These are phyloP conservation scores for Aphaenogaster rudis DNA, from an alignment of 1,140 invertebrate species.

Conservation along the genomic window DNA sequence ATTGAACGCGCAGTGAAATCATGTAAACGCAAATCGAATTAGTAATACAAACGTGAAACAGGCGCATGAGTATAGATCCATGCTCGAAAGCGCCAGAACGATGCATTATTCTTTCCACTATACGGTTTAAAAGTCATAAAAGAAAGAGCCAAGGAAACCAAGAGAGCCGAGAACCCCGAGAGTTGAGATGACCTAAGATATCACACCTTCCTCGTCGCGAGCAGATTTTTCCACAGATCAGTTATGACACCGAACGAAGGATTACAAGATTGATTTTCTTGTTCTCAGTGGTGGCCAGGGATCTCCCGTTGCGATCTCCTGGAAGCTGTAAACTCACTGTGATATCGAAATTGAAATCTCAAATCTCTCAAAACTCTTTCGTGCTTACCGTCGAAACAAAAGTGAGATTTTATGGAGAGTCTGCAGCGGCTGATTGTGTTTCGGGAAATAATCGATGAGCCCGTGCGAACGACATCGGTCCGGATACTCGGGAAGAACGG, in stretches of 20 bases:
- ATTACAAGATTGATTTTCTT: slow-evolving; percentile 56
- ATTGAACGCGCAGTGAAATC: not conserved
- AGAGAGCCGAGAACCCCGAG: not conserved
- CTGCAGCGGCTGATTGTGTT: slow-evolving; percentile 8
- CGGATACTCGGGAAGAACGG: not conserved
- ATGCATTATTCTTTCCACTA: not conserved
- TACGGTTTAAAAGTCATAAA: slow-evolving; percentile 7
- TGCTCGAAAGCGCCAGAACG: not conserved
- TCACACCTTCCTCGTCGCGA: slow-evolving; percentile 36
- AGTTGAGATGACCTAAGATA: slow-evolving; percentile 33
- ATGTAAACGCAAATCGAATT: not conserved
- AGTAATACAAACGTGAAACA: not conserved
- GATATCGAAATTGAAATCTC: slow-evolving; percentile 42
- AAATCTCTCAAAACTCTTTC: slow-evolving; percentile 40
- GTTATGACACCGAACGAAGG: slow-evolving; percentile 47
- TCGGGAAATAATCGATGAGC: slow-evolving; percentile 47
- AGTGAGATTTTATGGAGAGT: slow-evolving; percentile 14
- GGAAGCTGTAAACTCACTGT: slow-evolving; percentile 21
- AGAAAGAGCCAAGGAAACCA: not conserved
- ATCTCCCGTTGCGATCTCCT: slow-evolving; percentile 47
- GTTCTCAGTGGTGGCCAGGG: slow-evolving; percentile 5
- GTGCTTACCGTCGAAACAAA: slow-evolving; percentile 44
- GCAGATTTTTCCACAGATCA: slow-evolving; percentile 28
- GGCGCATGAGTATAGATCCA: not conserved
- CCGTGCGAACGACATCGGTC: not conserved